These are phyloP conservation scores for Andrena praecox DNA, from an alignment of 2,888 invertebrate species.

Conservation along the genomic window DNA sequence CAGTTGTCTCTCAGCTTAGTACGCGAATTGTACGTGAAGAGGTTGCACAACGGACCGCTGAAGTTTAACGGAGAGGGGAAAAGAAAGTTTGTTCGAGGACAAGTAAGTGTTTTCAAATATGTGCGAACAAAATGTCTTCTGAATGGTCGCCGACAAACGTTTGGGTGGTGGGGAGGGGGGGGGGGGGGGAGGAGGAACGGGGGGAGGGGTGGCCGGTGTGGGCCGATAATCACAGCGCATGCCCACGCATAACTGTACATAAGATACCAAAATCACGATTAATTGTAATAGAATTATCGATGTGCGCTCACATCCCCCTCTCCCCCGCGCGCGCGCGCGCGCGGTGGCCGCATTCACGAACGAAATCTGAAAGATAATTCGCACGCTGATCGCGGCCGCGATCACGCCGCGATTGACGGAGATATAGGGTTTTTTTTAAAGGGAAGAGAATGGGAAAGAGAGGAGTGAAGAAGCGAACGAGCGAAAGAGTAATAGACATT, in stretches of 20 bases:
- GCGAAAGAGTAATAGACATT: constrained; percentile 57
- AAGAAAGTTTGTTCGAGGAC: constrained; percentile 43
- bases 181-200: no score
- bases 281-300: constrained; percentile 80
- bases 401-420: constrained; percentile 44
- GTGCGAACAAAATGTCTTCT: constrained; percentile 54
- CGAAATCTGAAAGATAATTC: constrained; percentile 25
- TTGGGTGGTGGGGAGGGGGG: no score
- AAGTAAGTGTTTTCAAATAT: constrained; percentile 55
- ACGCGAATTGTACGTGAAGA: constrained; percentile 56
- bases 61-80: constrained; percentile 31
- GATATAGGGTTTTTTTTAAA: constrained; percentile 61
- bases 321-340: constrained; percentile 50
- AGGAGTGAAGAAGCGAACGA: constrained; percentile 7
- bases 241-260: constrained; percentile 74
- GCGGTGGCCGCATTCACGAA: constrained; percentile 26
- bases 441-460: constrained; percentile 44
- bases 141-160: constrained; percentile 72
- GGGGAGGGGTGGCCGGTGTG: constrained; percentile 68
- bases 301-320: constrained; percentile 74
- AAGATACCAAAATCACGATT: constrained; percentile 78
- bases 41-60: constrained; percentile 58
- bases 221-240: constrained; percentile 60
- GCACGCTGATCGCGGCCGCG: constrained; percentile 45
- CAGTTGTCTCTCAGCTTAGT: constrained; percentile 67